Conservation (phyloP, 2,888 invertebrate species). For the Mesorhabditis sp. region DNA sequence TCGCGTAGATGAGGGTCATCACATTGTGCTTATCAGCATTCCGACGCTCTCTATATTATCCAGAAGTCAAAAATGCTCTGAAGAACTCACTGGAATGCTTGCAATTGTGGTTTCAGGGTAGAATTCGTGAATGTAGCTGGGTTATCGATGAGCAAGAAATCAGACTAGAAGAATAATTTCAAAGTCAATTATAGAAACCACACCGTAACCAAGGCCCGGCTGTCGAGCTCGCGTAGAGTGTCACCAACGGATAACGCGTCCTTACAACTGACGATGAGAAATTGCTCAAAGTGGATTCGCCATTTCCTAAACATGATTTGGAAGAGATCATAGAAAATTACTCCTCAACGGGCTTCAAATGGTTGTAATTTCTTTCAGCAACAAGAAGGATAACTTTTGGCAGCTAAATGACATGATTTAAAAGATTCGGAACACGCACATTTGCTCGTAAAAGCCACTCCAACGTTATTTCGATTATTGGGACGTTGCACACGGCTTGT, state of each 20-base stretch:
- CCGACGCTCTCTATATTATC: slow-evolving; percentile 24
- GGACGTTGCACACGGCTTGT: slow-evolving; percentile 24
- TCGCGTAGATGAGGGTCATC: slow-evolving; percentile 37
- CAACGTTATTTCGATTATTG: slow-evolving; percentile 24
- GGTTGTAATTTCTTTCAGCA: slow-evolving; percentile 17
- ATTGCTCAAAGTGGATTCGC: slow-evolving; percentile 19
- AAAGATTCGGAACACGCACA: slow-evolving; percentile 7
- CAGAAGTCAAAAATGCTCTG: neutral
- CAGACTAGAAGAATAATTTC: slow-evolving; percentile 14
- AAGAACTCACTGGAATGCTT: slow-evolving; percentile 28
- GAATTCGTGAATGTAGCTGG: slow-evolving; percentile 34
- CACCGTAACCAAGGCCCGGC: slow-evolving; percentile 29
- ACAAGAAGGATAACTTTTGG: slow-evolving; percentile 22
- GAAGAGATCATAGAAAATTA: neutral
- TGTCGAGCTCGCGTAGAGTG: slow-evolving; percentile 41
- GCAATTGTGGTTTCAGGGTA: slow-evolving; percentile 28
- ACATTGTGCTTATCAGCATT: slow-evolving; percentile 39
- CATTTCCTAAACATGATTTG: slow-evolving; percentile 18
- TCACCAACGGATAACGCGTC: slow-evolving; percentile 40
- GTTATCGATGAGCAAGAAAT: slow-evolving; percentile 46
- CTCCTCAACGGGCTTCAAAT: slow-evolving; percentile 18
- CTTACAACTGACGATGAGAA: slow-evolving; percentile 18
- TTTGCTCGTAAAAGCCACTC: slow-evolving; percentile 26
- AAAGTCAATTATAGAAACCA: neutral
- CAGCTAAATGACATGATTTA: neutral